Conservation (phyloP, 2,888 invertebrate species). For the Ligdia adustata region DNA sequence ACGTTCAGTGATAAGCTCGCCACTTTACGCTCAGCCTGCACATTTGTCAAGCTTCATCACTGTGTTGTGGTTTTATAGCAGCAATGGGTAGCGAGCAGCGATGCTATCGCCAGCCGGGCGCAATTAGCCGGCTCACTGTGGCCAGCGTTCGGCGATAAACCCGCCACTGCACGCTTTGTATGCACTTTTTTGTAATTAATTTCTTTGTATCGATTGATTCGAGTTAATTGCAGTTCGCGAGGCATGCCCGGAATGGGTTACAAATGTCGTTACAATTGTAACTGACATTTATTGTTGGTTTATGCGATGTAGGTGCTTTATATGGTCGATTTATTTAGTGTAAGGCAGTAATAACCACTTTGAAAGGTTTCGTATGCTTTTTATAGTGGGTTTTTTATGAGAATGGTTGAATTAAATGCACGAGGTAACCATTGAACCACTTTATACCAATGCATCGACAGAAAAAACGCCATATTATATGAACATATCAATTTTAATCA, state of each 20-base stretch:
- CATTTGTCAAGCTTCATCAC: conserved; percentile 8
- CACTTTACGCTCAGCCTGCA: no score
- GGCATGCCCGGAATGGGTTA: conserved; percentile 19
- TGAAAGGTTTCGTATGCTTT: no score
- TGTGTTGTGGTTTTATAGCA: background rate
- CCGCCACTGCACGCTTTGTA: conserved; percentile 58
- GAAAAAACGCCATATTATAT: no score
- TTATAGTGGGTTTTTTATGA: no score
- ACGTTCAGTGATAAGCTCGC: no score
- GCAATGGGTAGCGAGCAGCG: conserved; percentile 34
- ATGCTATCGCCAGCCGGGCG: conserved; percentile 64
- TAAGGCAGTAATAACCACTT: no score
- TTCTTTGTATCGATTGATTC: conserved; percentile 66
- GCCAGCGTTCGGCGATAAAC: conserved; percentile 64
- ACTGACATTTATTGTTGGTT: conserved; percentile 13
- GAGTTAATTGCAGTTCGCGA: conserved; percentile 44
- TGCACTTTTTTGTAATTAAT: conserved; percentile 72
- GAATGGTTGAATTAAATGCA: no score
- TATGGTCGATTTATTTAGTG: background rate
- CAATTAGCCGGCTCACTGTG: conserved; percentile 79
- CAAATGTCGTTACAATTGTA: conserved; percentile 32
- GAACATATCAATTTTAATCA: no score
- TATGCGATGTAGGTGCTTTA: background rate
- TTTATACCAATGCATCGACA: no score
- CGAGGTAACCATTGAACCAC: no score